Conservation (phyloP, 2,797 vertebrate species). For the Anguilla obscura region DNA sequence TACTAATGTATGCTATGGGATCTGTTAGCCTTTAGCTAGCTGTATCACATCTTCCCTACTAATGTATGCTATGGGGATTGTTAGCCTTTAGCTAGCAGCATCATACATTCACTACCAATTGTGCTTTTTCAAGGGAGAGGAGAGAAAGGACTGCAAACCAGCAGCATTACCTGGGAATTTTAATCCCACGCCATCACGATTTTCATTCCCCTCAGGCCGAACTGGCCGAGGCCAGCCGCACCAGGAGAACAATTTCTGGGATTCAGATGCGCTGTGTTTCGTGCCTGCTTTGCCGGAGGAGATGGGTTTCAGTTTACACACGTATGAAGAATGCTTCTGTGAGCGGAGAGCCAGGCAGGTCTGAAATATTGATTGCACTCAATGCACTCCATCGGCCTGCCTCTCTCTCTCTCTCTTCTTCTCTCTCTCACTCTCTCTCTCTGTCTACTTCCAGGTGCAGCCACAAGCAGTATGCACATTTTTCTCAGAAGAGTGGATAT, state of each 20-base stretch:
- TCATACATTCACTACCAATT: no score
- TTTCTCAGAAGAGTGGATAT: slow-evolving; percentile 27
- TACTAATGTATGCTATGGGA: no score
- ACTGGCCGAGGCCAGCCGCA: neutral
- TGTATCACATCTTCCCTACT: no score
- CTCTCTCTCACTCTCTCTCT: slow-evolving; percentile 25
- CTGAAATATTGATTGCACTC: slow-evolving; percentile 36
- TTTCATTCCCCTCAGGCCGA: neutral
- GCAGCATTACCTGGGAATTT: neutral
- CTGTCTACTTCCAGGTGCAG: neutral
- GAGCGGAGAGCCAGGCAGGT: slow-evolving; percentile 16
- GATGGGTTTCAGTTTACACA: slow-evolving; percentile 30
- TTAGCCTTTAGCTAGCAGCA: no score
- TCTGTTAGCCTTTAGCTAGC: no score
- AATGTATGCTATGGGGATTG: no score
- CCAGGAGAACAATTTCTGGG: slow-evolving; percentile 9
- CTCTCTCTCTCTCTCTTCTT: slow-evolving; percentile 17
- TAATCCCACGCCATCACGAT: neutral
- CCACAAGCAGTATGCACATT: slow-evolving; percentile 15
- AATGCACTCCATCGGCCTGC: slow-evolving; percentile 28
- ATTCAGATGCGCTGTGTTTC: slow-evolving; percentile 11
- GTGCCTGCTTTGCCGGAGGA: neutral
- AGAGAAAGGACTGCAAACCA: neutral
- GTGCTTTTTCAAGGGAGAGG: neutral
- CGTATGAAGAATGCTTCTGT: slow-evolving; percentile 28